These are phyloP conservation scores for Alloscopus bannaensis DNA, from an alignment of 2,888 invertebrate species.

Conservation along the genomic window DNA sequence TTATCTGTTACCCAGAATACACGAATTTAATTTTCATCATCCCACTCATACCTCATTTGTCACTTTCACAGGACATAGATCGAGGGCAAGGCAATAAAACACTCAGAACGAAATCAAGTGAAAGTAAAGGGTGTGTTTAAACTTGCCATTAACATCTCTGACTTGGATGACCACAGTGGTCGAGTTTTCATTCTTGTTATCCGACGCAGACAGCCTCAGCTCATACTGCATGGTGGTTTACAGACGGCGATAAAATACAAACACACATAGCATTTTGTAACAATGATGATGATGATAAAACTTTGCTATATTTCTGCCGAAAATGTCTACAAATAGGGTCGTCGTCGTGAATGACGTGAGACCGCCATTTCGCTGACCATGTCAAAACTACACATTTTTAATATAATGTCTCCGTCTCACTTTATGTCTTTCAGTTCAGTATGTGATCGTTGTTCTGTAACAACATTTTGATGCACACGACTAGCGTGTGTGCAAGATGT, in stretches of 20 bases:
- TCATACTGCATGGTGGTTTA: conserved; percentile 85
- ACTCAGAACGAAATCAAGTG: neutral
- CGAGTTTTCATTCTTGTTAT: conserved; percentile 97
- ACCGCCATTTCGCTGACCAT: too few species aligned
- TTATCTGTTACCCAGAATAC: conserved; percentile 68
- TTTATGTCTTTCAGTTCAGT: too few species aligned
- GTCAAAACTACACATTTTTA: too few species aligned
- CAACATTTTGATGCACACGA: too few species aligned
- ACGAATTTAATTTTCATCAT: neutral
- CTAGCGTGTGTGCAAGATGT: too few species aligned
- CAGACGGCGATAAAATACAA: conserved; percentile 14
- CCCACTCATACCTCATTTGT: neutral
- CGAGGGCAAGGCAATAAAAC: neutral
- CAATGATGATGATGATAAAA: neutral
- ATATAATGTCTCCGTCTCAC: too few species aligned
- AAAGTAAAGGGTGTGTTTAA: neutral
- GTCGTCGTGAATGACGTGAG: too few species aligned
- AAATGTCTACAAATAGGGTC: too few species aligned
- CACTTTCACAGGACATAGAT: neutral
- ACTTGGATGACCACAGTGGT: conserved; percentile 97
- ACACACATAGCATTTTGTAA: neutral
- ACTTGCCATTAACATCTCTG: conserved; percentile 97
- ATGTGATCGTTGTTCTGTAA: too few species aligned
- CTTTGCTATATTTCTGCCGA: neutral
- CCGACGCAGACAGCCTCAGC: conserved; percentile 94